These are phyloP conservation scores for Fissipunctia ypsillon DNA, from an alignment of 2,888 invertebrate species.

Conservation along the genomic window DNA sequence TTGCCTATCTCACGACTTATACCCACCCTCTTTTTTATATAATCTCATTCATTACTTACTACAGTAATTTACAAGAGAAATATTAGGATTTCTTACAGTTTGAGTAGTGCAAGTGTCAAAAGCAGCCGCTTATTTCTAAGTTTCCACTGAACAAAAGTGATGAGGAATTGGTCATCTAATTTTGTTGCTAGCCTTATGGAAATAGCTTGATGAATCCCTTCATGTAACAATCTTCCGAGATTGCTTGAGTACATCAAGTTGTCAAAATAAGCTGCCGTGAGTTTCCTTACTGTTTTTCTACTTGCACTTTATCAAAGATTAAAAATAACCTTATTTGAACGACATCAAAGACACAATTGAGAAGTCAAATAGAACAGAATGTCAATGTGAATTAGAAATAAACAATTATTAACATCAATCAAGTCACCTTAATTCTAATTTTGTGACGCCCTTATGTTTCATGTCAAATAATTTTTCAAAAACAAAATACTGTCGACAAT, in stretches of 20 bases:
- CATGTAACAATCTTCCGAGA: not conserved
- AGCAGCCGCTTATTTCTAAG: not conserved
- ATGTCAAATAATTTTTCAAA: constrained; percentile 38
- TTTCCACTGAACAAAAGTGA: not conserved
- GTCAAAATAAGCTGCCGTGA: not conserved
- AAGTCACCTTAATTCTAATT: constrained; percentile 33
- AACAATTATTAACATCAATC: constrained; percentile 29
- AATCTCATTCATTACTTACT: constrained; percentile 40
- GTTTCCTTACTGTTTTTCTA: not conserved
- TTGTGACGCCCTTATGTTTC: constrained; percentile 49
- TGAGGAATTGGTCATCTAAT: not conserved
- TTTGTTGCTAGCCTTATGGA: not conserved
- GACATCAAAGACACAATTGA: constrained; percentile 7
- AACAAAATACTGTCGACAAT: constrained; percentile 47
- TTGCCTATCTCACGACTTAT: constrained; percentile 12
- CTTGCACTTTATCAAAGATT: constrained; percentile 31
- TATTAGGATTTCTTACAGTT: constrained; percentile 20
- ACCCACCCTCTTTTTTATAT: constrained; percentile 1
- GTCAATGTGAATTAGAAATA: constrained; percentile 16
- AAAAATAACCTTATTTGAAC: constrained; percentile 25
- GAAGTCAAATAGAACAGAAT: constrained; percentile 33
- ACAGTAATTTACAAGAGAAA: constrained; percentile 29
- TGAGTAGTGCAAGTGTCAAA: constrained; percentile 26
- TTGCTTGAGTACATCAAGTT: not conserved
- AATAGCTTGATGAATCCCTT: not conserved